Conservation (phyloP, 2,888 invertebrate species). For the Andricus curvator region DNA sequence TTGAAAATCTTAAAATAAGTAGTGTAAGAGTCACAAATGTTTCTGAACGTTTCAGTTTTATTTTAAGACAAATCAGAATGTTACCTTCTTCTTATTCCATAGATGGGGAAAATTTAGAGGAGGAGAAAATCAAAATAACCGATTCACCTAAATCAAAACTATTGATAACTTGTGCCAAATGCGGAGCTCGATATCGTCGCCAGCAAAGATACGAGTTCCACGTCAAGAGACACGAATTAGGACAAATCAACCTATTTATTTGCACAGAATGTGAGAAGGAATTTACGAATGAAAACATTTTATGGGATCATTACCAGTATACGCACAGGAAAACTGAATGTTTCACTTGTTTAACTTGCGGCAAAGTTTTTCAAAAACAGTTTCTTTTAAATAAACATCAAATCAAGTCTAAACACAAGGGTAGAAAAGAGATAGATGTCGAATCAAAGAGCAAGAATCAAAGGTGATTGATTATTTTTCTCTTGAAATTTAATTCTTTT, state of each 20-base stretch:
- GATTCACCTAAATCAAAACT: constrained; percentile 20
- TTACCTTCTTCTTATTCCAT: neutral
- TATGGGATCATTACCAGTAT: constrained; percentile 62
- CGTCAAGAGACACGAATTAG: constrained; percentile 57
- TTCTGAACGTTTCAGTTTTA: neutral
- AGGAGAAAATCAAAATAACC: neutral
- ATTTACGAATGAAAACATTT: constrained; percentile 55
- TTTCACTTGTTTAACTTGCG: constrained; percentile 56
- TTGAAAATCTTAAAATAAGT: too few relatives aligned
- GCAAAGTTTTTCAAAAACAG: constrained; percentile 52
- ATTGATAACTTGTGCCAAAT: constrained; percentile 55
- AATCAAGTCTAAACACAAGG: constrained; percentile 52
- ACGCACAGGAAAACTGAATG: constrained; percentile 54
- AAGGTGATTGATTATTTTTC: constrained; percentile 1
- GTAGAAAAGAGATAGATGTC: constrained; percentile 47
- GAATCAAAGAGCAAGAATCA: neutral
- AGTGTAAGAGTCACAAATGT: too few relatives aligned
- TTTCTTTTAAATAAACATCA: constrained; percentile 57
- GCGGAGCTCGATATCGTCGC: constrained; percentile 58
- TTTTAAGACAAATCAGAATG: neutral
- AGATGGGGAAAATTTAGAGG: constrained; percentile 1
- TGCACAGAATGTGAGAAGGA: constrained; percentile 59
- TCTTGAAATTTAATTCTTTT: neutral
- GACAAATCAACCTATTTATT: constrained; percentile 55
- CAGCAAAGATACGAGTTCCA: constrained; percentile 61